phyloP scores from a whole-genome alignment of 2,888 invertebrate genomes.

The Netelia virgata region DNA sequence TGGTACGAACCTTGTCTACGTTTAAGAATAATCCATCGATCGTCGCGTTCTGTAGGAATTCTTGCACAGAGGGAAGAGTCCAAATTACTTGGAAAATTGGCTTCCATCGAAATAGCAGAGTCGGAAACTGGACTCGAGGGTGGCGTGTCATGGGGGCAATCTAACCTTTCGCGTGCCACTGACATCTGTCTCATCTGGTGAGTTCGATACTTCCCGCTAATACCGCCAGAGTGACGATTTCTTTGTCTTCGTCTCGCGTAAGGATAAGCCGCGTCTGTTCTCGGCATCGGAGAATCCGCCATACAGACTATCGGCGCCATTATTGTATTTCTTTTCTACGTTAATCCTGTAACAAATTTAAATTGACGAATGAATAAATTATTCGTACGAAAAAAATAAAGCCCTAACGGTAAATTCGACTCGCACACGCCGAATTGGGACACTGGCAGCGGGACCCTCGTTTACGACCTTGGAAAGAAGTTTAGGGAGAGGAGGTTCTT shows the following conservation, averaged over 20 bases:
- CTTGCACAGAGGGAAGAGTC: conserved; percentile 62
- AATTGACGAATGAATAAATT: neutral
- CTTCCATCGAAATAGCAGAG: conserved; percentile 44
- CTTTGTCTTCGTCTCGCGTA: conserved; percentile 71
- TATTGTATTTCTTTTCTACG: neutral
- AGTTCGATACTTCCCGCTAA: conserved; percentile 71
- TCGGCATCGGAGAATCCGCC: conserved; percentile 73
- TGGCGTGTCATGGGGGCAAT: conserved; percentile 41
- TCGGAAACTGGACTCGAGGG: conserved; percentile 45
- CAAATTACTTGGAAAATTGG: conserved; percentile 50
- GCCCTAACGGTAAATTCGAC: too few relatives aligned
- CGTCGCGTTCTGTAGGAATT: conserved; percentile 66
- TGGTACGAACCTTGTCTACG: conserved; percentile 75
- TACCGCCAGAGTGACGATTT: conserved; percentile 63
- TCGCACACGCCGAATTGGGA: too few relatives aligned
- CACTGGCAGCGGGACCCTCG: too few relatives aligned
- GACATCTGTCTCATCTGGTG: conserved; percentile 68
- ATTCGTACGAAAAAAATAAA: too few relatives aligned
- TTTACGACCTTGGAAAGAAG: too few relatives aligned
- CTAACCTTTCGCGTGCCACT: conserved; percentile 33
- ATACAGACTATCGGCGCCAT: conserved; percentile 80
- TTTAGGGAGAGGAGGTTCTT: conserved; percentile 4
- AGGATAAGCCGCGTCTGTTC: conserved; percentile 70
- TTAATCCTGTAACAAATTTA: neutral
- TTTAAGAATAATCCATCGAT: conserved; percentile 70